Evolutionary conservation across 1,140 invertebrate genomes (phyloP).

Genomic region (Augochlora pura): DNA sequence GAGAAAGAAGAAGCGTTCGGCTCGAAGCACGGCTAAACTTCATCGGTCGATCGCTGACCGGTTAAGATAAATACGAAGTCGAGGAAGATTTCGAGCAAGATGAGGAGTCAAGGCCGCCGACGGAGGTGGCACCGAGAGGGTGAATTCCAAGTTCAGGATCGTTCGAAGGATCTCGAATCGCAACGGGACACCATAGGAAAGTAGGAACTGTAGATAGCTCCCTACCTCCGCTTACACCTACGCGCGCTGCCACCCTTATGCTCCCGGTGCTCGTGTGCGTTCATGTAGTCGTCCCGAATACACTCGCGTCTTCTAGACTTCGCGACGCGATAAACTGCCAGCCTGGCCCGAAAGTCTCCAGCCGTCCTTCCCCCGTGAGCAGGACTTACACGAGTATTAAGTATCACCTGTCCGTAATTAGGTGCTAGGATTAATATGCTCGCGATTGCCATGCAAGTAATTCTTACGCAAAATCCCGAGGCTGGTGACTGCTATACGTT

Average conservation of each 20-base stretch:
- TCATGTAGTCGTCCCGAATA: background rate
- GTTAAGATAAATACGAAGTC: slow-evolving; percentile 21
- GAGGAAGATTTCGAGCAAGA: slow-evolving; percentile 30
- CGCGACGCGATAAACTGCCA: slow-evolving; percentile 15
- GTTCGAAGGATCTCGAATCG: slow-evolving; percentile 19
- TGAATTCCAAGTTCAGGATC: slow-evolving; percentile 41
- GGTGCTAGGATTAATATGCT: background rate
- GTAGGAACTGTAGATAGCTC: slow-evolving; percentile 43
- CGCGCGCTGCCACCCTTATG: background rate
- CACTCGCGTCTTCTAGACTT: slow-evolving; percentile 16
- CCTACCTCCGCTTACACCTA: background rate
- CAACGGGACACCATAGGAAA: slow-evolving; percentile 26
- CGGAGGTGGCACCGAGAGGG: slow-evolving; percentile 28
- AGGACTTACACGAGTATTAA: background rate
- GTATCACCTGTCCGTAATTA: background rate
- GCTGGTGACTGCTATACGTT: no score
- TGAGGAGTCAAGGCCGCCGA: slow-evolving; percentile 45
- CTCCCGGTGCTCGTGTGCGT: background rate
- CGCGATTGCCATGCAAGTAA: background rate
- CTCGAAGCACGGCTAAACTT: background rate
- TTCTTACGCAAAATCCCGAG: background rate
- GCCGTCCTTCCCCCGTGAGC: background rate
- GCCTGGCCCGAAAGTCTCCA: background rate
- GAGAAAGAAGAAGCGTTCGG: background rate
- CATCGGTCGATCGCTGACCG: background rate